These are phyloP conservation scores for Drosophila lowei DNA, from an alignment of 1,140 invertebrate species.

Conservation along the genomic window DNA sequence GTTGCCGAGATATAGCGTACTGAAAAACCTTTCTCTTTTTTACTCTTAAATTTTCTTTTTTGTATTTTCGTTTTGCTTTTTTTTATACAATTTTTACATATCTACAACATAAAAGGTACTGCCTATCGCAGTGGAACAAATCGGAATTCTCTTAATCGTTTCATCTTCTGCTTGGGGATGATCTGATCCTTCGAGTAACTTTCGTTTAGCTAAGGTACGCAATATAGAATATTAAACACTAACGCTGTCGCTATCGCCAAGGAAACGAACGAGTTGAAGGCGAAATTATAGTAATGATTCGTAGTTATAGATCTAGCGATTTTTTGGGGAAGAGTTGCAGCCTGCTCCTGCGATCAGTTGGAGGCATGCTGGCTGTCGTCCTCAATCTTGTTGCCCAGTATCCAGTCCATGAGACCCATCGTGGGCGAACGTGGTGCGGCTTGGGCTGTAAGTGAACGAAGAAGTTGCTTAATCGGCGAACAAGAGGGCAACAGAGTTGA, in stretches of 20 bases:
- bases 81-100: constrained; percentile 76
- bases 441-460: constrained; percentile 84
- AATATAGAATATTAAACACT: constrained; percentile 54
- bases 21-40: background rate
- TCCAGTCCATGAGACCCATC: constrained; percentile 90
- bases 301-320: constrained; percentile 15
- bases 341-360: constrained; percentile 16
- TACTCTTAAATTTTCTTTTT: background rate
- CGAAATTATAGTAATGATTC: constrained; percentile 21
- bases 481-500: background rate
- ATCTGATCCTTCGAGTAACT: constrained; percentile 5
- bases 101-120: constrained; percentile 72
- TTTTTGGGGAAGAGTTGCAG: constrained; percentile 1
- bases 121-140: constrained; percentile 22
- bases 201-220: constrained; percentile 61
- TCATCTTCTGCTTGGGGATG: background rate
- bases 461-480: background rate
- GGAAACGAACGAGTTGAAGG: constrained; percentile 18
- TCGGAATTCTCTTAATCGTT: constrained; percentile 28
- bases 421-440: constrained; percentile 88
- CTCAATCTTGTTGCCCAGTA: constrained; percentile 85
- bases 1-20: too few relatives aligned
- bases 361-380: constrained; percentile 25
- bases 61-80: constrained; percentile 32
- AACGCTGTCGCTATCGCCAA: constrained; percentile 21